A percentile compares a stretch with the other conserved stretches of the same genome.
Conservation (phyloP, 2,888 invertebrate species). For the Aromia moschata region DNA sequence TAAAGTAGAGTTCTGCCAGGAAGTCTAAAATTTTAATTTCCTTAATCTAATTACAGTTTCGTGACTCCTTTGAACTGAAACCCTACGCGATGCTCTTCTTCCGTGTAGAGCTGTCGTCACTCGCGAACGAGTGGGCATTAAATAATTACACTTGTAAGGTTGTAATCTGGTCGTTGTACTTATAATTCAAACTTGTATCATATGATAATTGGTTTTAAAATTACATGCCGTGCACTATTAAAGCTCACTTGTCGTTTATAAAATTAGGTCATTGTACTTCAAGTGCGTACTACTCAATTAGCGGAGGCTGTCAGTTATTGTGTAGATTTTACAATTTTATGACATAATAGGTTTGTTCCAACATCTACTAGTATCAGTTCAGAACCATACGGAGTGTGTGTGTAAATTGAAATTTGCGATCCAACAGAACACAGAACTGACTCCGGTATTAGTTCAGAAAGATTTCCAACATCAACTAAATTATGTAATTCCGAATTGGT, state of each 20-base stretch:
- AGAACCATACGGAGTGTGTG: too few relatives aligned
- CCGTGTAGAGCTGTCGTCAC: constrained; percentile 16
- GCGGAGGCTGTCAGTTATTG: background rate
- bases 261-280: background rate
- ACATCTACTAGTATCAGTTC: background rate
- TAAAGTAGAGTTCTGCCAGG: background rate
- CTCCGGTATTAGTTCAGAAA: too few relatives aligned
- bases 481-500: too few relatives aligned
- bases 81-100: constrained; percentile 23
- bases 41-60: constrained; percentile 8
- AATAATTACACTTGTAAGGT: constrained; percentile 34
- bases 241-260: background rate
- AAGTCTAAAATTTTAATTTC: background rate
- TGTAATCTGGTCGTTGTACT: constrained; percentile 37
- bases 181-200: constrained; percentile 27
- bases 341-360: background rate
- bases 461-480: too few relatives aligned
- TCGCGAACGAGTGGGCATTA: constrained; percentile 29
- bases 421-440: too few relatives aligned
- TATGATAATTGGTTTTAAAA: background rate
- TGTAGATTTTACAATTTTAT: background rate
- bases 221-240: background rate
- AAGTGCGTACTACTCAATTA: background rate
- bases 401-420: too few relatives aligned
- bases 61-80: constrained; percentile 11